Conservation (phyloP, 2,888 invertebrate genomes). For the Cryptus armator region DNA sequence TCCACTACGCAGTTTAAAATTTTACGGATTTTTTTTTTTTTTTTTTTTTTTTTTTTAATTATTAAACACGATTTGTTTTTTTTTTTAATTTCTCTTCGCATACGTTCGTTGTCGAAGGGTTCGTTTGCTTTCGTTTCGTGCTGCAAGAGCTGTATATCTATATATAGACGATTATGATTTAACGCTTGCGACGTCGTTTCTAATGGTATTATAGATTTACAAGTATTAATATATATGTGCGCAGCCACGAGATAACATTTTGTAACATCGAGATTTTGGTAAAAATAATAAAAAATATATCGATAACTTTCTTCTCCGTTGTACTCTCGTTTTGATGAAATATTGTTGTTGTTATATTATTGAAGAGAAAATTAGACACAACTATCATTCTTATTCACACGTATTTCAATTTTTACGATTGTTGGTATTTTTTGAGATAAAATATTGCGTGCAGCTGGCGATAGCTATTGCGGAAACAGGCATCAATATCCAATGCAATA, state of each 20-base stretch:
- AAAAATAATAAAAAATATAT: conserved; percentile 29
- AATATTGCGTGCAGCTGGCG: conserved; percentile 77
- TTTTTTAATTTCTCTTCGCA: conserved; percentile 47
- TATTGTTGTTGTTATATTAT: conserved; percentile 32
- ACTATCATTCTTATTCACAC: conserved; percentile 61
- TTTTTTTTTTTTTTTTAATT: neutral
- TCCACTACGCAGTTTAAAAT: conserved; percentile 63
- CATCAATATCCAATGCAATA: conserved; percentile 76
- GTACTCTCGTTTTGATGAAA: conserved; percentile 30
- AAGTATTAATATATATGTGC: conserved; percentile 36
- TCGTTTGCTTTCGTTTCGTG: conserved; percentile 51
- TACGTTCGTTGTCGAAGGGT: conserved; percentile 65
- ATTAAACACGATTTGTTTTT: conserved; percentile 34
- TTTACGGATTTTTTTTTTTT: conserved; percentile 16
- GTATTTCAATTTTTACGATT: conserved; percentile 45
- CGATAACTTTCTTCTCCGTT: conserved; percentile 54
- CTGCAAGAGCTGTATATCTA: conserved; percentile 9
- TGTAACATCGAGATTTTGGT: conserved; percentile 55
- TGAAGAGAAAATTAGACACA: conserved; percentile 52
- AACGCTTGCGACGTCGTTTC: conserved; percentile 22
- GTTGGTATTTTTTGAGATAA: conserved; percentile 48
- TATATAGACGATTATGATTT: conserved; percentile 23
- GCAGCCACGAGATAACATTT: conserved; percentile 52
- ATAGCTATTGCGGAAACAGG: conserved; percentile 76
- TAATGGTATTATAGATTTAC: conserved; percentile 50